Evolutionary conservation across 2,888 invertebrate species (phyloP).

Genomic region (Spilarctia lutea): DNA sequence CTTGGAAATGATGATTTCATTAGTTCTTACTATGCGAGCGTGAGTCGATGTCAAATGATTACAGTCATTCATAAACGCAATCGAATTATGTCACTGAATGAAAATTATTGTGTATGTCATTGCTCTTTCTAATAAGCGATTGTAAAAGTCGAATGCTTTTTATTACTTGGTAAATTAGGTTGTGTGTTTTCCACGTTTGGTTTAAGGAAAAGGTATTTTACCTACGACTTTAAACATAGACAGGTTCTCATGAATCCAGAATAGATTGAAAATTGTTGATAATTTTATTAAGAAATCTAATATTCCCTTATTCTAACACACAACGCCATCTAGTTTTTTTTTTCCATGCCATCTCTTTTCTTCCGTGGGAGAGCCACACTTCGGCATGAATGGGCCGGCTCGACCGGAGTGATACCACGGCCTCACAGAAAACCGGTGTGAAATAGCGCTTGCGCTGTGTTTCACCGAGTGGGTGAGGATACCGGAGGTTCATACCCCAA

Average conservation of each 20-base stretch:
- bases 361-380: too few species aligned
- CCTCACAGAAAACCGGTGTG: too few species aligned
- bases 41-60: conserved; percentile 42
- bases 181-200: not conserved
- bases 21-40: conserved; percentile 33
- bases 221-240: not conserved
- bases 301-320: too few species aligned
- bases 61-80: conserved; percentile 47
- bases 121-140: conserved; percentile 39
- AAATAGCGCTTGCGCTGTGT: too few species aligned
- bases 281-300: not conserved
- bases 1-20: conserved; percentile 50
- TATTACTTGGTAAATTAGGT: conserved; percentile 17
- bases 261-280: not conserved
- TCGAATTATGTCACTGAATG: conserved; percentile 47
- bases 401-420: too few species aligned
- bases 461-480: too few species aligned
- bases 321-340: too few species aligned
- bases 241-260: not conserved
- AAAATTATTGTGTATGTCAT: conserved; percentile 34
- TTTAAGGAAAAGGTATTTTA: not conserved
- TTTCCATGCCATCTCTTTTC: too few species aligned
- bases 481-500: too few species aligned
- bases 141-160: conserved; percentile 25
- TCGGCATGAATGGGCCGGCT: too few species aligned